phyloP scores from a whole-genome alignment of 2,888 invertebrate species.

The Mechanitis messenoides region DNA sequence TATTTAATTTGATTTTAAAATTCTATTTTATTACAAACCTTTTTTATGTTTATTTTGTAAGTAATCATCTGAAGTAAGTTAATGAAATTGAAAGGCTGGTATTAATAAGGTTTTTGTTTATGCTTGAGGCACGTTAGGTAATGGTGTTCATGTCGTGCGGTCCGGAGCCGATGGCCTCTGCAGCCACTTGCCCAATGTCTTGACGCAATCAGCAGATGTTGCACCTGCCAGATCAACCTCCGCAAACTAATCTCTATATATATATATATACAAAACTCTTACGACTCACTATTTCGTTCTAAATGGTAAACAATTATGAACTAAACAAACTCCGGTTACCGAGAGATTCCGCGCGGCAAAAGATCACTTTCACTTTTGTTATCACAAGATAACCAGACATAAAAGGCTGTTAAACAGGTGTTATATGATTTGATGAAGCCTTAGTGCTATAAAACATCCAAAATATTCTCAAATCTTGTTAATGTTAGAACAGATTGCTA shows the following conservation, averaged over 20 bases:
- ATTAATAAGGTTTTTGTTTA: constrained; percentile 64
- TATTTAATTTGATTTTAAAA: too few species aligned
- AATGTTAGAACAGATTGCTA: constrained; percentile 33
- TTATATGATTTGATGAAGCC: constrained; percentile 36
- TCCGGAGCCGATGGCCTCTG: constrained; percentile 64
- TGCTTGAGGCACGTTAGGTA: constrained; percentile 58
- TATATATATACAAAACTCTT: constrained; percentile 24
- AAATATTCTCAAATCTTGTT: constrained; percentile 18
- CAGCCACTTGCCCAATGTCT: constrained; percentile 65
- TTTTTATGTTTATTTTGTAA: constrained; percentile 14
- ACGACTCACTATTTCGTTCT: constrained; percentile 29
- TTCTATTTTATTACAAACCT: background rate
- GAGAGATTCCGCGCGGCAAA: constrained; percentile 26
- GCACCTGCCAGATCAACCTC: constrained; percentile 69
- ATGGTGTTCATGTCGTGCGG: constrained; percentile 58
- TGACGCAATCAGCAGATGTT: constrained; percentile 70
- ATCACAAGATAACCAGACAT: constrained; percentile 32
- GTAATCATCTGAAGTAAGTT: constrained; percentile 22
- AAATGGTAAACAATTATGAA: constrained; percentile 31
- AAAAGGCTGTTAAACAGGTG: constrained; percentile 24
- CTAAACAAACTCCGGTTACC: constrained; percentile 31
- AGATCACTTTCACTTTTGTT: constrained; percentile 42
- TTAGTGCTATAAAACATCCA: constrained; percentile 46
- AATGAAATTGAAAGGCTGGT: constrained; percentile 44
- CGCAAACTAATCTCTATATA: constrained; percentile 46